These are phyloP conservation scores for Drosophila pullipes DNA, from an alignment of 2,888 invertebrate species.

Conservation along the genomic window DNA sequence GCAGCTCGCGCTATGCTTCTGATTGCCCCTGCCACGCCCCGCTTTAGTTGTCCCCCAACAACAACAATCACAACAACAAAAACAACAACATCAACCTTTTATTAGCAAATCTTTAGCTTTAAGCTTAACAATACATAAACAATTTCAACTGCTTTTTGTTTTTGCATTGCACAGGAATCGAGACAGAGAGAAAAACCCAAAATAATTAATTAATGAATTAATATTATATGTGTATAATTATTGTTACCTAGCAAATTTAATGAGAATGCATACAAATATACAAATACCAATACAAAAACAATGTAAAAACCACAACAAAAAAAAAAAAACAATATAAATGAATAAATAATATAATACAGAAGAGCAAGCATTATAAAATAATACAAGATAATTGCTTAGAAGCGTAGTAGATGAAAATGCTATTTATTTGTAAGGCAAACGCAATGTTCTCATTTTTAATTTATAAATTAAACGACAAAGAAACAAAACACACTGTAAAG, in stretches of 20 bases:
- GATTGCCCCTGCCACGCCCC: slow-evolving; percentile 60
- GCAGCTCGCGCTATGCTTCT: slow-evolving; percentile 74
- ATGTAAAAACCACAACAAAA: slow-evolving; percentile 13
- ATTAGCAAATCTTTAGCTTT: slow-evolving; percentile 76
- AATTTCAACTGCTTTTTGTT: slow-evolving; percentile 44
- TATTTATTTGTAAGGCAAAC: slow-evolving; percentile 81
- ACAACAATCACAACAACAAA: slow-evolving; percentile 18
- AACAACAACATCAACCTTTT: slow-evolving; percentile 40
- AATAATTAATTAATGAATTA: slow-evolving; percentile 29
- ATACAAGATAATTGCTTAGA: slow-evolving; percentile 40
- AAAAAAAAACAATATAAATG: not conserved
- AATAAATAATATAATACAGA: slow-evolving; percentile 11
- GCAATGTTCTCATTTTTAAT: slow-evolving; percentile 84
- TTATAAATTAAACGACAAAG: slow-evolving; percentile 74
- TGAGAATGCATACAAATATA: slow-evolving; percentile 40
- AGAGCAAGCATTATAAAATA: slow-evolving; percentile 4
- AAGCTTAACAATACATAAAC: slow-evolving; percentile 52
- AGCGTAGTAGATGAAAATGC: slow-evolving; percentile 69
- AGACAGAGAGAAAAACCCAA: slow-evolving; percentile 15
- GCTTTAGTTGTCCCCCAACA: slow-evolving; percentile 44
- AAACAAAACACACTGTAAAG: slow-evolving; percentile 72
- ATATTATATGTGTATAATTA: slow-evolving; percentile 30
- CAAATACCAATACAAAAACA: slow-evolving; percentile 19
- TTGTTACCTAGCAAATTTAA: slow-evolving; percentile 60
- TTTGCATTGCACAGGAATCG: slow-evolving; percentile 30